Evolutionary conservation across 2,797 vertebrate species (phyloP).

Genomic region (Halcyon chelicuti): DNA sequence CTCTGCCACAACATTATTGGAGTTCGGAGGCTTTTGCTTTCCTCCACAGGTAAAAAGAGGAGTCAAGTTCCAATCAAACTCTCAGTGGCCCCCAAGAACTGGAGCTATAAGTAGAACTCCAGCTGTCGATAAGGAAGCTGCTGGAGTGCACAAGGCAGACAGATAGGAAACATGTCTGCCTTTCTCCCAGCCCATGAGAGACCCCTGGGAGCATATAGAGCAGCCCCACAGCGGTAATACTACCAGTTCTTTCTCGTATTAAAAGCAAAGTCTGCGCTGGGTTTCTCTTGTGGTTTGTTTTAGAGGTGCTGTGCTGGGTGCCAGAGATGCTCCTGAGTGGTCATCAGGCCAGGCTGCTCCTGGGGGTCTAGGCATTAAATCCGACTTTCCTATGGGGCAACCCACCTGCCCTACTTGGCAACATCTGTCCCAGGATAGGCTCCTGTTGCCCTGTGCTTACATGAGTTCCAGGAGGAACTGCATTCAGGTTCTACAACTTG

Average conservation of each 20-base stretch:
- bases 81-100: background rate
- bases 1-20: no score
- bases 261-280: background rate
- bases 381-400: background rate
- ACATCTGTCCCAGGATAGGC: background rate
- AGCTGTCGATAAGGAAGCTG: background rate
- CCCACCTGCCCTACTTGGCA: rapidly evolving
- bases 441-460: background rate
- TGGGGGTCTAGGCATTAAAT: background rate
- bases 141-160: background rate
- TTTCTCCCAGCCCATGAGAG: background rate
- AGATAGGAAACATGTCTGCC: rapidly evolving
- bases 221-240: background rate
- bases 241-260: rapidly evolving
- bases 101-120: rapidly evolving
- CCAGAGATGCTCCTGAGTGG: background rate
- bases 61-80: background rate
- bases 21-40: background rate
- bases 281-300: background rate
- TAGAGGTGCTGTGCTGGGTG: rapidly evolving
- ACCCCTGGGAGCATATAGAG: rapidly evolving
- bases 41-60: background rate
- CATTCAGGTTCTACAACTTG: background rate
- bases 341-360: rapidly evolving
- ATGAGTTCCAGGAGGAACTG: background rate